These are phyloP conservation scores for Caranx melampygus DNA, from an alignment of 2,113 vertebrate species.

Conservation along the genomic window DNA sequence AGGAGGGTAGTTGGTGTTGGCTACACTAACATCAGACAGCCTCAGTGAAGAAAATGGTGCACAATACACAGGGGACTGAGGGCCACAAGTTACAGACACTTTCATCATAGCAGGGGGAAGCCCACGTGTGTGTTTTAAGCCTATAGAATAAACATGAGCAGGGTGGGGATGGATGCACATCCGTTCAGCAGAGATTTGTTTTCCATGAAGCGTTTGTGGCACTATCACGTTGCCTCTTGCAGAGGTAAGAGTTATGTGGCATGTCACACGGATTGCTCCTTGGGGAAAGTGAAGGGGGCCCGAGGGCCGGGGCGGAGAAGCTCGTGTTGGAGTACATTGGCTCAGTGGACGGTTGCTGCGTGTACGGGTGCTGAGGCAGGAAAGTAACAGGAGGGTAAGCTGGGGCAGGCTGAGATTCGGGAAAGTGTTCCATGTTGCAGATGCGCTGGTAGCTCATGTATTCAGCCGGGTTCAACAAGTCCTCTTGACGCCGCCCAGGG, in stretches of 20 bases:
- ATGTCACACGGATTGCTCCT: slow-evolving; percentile 89
- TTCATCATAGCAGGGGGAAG: slow-evolving; percentile 36
- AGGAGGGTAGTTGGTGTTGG: slow-evolving; percentile 26
- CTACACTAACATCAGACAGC: slow-evolving; percentile 62
- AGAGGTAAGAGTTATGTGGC: slow-evolving; percentile 14
- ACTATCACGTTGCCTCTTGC: slow-evolving; percentile 31
- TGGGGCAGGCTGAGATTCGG: slow-evolving; percentile 78
- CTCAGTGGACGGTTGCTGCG: slow-evolving; percentile 74
- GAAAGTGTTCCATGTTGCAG: slow-evolving; percentile 78
- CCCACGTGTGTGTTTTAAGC: slow-evolving; percentile 40
- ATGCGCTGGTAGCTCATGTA: slow-evolving; percentile 85
- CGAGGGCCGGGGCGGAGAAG: slow-evolving; percentile 83
- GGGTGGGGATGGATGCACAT: slow-evolving; percentile 40
- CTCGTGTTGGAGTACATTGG: slow-evolving; percentile 87
- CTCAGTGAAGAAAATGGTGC: slow-evolving; percentile 72
- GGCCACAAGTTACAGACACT: slow-evolving; percentile 61
- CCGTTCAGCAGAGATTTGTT: slow-evolving; percentile 49
- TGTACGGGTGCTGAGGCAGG: slow-evolving; percentile 84
- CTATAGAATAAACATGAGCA: slow-evolving; percentile 38
- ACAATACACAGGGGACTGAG: slow-evolving; percentile 66
- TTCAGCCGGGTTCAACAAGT: slow-evolving; percentile 85
- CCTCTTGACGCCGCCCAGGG: slow-evolving; percentile 85
- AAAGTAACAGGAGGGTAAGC: slow-evolving; percentile 81
- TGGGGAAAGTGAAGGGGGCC: slow-evolving; percentile 86
- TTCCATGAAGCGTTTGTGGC: slow-evolving; percentile 40